Evolutionary conservation across 2,113 vertebrate species (phyloP).

Genomic region (Artemisiospiza belli): DNA sequence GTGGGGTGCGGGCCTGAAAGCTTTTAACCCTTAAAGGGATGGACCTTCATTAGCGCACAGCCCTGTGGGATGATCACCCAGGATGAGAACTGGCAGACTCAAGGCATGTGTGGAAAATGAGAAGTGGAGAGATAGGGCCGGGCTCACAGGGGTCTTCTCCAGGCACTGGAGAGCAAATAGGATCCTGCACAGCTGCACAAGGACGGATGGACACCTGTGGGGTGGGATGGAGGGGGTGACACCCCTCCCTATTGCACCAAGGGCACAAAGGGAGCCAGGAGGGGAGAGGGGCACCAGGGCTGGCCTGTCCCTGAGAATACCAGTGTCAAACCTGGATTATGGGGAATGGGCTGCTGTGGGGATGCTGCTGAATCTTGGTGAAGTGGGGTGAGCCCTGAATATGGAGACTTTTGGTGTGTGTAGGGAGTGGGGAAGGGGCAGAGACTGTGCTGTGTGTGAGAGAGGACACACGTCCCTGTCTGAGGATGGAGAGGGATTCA

Average conservation of each 20-base stretch:
- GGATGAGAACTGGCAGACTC: background rate
- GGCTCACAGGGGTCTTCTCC: background rate
- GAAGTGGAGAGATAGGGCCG: background rate
- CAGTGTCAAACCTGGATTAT: rapidly evolving
- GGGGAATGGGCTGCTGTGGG: background rate
- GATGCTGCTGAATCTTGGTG: background rate
- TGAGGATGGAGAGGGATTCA: background rate
- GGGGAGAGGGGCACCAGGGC: background rate
- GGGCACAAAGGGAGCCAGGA: background rate
- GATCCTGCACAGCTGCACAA: background rate
- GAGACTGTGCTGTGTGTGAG: rapidly evolving
- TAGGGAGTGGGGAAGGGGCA: rapidly evolving
- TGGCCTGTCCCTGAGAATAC: background rate
- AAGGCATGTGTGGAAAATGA: background rate
- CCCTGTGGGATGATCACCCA: background rate
- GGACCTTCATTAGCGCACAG: background rate
- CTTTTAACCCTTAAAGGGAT: constrained; percentile 35
- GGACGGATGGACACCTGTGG: background rate
- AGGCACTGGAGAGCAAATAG: background rate
- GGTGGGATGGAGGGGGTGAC: background rate
- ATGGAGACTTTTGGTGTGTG: rapidly evolving
- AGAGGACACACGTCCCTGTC: background rate
- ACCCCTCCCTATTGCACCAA: background rate
- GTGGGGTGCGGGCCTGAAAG: background rate
- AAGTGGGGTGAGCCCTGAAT: background rate